Evolutionary conservation across 1,140 invertebrate genomes (phyloP), one percentile per base, ranked within the genome.

Genomic region (Drosophila nebulosa): DNA sequence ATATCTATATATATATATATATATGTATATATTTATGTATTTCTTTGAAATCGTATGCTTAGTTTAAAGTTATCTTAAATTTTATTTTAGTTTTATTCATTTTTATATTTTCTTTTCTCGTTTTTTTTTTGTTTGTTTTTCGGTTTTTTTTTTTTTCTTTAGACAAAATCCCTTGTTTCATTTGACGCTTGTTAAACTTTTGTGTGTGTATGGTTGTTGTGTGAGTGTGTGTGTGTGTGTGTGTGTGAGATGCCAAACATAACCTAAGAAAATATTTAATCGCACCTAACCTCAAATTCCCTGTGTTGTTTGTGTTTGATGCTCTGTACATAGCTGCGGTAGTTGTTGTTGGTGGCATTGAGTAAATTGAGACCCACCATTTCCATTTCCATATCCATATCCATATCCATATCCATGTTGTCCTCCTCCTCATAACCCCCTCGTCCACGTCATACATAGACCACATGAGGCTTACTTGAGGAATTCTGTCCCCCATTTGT

Each of bases 361-460:
- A 65, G 69, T 55, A 66, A 60, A 57, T 59, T 76, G 3, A 81
- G 63, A 5, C 64, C 78, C n/a, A 86, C 83, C 74, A 86, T 76
- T 36, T 74, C 75, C 58, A 77, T 69, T 62, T 59, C n/a, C n/a
- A n/a, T n/a, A n/a, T n/a, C n/a, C n/a, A n/a, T n/a, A n/a, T n/a
- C n/a, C n/a, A n/a, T n/a, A n/a, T n/a, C n/a, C n/a, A n/a, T n/a
- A n/a, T n/a, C n/a, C n/a, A n/a, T n/a, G n/a, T n/a, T n/a, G n/a
- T n/a, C n/a, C n/a, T n/a, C 70, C 61, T 59, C 30, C 2, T 32
- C 6, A 3, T 55, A 26, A 64, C 60, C 27, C 22, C 64, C 62
- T 50, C 83, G 81, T 68, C 84, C 83, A 79, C 90, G 90, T 91
- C 91, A 91, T 91, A 91, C 91, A 73, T 91, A 91, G 60, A 91